phyloP scores from a whole-genome alignment of 2,113 vertebrate species.

The Eonycteris spelaea region DNA sequence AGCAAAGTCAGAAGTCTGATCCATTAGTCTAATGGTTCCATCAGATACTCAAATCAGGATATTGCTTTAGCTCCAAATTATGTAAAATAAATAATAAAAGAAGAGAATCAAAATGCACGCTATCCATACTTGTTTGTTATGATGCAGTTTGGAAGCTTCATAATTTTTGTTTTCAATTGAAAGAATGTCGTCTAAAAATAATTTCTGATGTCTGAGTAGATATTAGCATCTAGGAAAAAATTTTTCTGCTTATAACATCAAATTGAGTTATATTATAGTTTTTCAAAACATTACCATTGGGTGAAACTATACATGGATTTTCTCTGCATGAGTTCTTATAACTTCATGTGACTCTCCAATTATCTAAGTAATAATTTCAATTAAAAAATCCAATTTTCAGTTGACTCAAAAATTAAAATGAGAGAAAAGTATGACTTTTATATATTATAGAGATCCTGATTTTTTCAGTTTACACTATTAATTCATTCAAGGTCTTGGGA shows the following conservation, averaged over 20 bases:
- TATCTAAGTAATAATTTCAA: neutral
- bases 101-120: neutral
- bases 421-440: neutral
- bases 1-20: neutral
- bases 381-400: neutral
- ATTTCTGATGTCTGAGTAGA: neutral
- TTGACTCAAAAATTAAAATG: neutral
- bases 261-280: neutral
- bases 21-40: slow-evolving; percentile 14
- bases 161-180: slow-evolving; percentile 10
- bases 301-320: neutral
- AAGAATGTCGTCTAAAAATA: neutral
- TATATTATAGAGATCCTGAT: neutral
- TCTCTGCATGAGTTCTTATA: neutral
- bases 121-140: neutral
- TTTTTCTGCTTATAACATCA: neutral
- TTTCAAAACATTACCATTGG: neutral
- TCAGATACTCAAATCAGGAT: neutral
- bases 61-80: neutral
- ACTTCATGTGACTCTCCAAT: neutral
- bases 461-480: neutral
- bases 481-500: neutral
- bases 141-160: neutral
- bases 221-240: neutral
- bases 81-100: slow-evolving; percentile 13